phyloP scores from a whole-genome alignment of 2,113 vertebrate species.

The Pseudopipra pipra region DNA sequence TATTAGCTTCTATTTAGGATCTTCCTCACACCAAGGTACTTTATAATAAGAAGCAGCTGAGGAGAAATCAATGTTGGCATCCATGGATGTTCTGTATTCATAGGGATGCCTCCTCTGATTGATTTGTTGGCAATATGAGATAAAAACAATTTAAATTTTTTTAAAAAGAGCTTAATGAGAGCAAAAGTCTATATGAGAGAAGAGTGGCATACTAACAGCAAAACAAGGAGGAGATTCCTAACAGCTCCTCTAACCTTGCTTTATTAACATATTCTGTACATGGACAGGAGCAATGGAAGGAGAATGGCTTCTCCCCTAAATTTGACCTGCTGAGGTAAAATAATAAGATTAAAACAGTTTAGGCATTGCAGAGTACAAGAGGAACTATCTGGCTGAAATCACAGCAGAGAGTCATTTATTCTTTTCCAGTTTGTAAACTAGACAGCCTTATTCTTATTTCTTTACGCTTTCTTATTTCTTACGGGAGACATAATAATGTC shows the following conservation, averaged over 20 bases:
- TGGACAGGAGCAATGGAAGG: background rate
- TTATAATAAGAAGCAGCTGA: conserved; percentile 65
- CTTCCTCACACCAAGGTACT: conserved; percentile 58
- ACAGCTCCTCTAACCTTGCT: background rate
- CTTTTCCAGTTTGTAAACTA: background rate
- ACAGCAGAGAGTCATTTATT: background rate
- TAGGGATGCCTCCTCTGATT: conserved; percentile 40
- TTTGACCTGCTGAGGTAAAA: background rate
- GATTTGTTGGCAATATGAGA: conserved; percentile 51
- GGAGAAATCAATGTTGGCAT: conserved; percentile 55
- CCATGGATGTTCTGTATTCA: conserved; percentile 48
- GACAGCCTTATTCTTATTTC: background rate
- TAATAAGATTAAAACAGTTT: background rate
- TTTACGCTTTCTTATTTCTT: background rate
- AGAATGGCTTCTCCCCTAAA: background rate
- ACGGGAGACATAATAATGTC: background rate
- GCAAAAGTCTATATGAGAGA: background rate
- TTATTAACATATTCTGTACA: background rate
- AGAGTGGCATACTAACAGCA: background rate
- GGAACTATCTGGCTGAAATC: background rate
- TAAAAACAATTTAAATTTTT: conserved; percentile 39
- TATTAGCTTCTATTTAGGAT: conserved; percentile 56
- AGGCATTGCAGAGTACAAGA: background rate
- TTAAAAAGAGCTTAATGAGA: background rate
- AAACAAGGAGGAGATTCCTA: background rate